These are phyloP conservation scores for Ephialtes manifestator DNA, from an alignment of 2,888 invertebrate species.

Conservation along the genomic window DNA sequence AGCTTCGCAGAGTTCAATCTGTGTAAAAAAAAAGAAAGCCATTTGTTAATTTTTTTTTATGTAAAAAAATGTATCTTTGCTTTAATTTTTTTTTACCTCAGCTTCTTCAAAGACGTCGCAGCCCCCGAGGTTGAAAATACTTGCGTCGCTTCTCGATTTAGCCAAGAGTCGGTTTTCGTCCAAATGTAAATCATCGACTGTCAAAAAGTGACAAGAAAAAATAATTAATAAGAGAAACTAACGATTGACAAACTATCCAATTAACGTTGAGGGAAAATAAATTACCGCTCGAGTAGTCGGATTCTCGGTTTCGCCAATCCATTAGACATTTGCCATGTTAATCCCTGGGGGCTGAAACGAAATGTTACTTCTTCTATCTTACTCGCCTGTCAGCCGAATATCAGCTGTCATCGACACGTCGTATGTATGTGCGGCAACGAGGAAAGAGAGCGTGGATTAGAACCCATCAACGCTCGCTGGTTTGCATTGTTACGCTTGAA, in stretches of 20 bases:
- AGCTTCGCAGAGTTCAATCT: conserved; percentile 60
- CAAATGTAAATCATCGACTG: conserved; percentile 77
- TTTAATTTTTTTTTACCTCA: conserved; percentile 54
- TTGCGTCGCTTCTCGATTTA: conserved; percentile 74
- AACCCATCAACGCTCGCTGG: neutral
- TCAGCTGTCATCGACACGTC: conserved; percentile 28
- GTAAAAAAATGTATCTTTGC: neutral
- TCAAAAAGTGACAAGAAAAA: neutral
- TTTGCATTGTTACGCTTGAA: conserved; percentile 38
- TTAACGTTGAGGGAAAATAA: conserved; percentile 14
- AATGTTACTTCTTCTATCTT: conserved; percentile 22
- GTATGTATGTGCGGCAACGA: conserved; percentile 9
- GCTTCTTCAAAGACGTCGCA: conserved; percentile 72
- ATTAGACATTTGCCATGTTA: conserved; percentile 72
- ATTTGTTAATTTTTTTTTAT: conserved; percentile 37
- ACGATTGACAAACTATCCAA: conserved; percentile 1
- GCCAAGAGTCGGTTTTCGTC: conserved; percentile 66
- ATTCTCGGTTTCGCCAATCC: conserved; percentile 80
- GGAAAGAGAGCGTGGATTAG: conserved; percentile 41
- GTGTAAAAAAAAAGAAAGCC: neutral
- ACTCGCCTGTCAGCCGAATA: conserved; percentile 25
- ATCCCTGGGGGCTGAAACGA: conserved; percentile 3
- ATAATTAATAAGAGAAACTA: conserved; percentile 5
- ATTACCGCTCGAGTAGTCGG: conserved; percentile 77
- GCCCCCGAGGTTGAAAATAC: conserved; percentile 69